Percentiles rank a stretch among this genome's conserved stretches.
These are phyloP conservation scores for Chaetorhynchus papuensis DNA, from an alignment of 2,113 vertebrate species.

Conservation along the genomic window DNA sequence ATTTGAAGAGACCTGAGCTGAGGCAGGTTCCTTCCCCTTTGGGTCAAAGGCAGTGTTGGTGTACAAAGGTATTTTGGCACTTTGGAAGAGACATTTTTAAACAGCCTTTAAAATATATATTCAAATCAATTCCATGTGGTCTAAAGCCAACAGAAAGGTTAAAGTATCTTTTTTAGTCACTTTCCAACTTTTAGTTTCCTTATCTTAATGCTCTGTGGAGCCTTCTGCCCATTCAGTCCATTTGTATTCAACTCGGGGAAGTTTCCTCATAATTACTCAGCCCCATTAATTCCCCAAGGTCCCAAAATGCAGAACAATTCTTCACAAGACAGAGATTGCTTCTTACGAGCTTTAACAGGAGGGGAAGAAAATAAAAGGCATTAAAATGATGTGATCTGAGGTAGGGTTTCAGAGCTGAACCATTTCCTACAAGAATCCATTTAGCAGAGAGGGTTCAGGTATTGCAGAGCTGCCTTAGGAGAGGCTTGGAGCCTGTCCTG, in stretches of 20 bases:
- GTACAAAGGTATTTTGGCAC: conserved; percentile 21
- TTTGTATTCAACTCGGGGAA: conserved; percentile 40
- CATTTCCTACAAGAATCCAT: neutral
- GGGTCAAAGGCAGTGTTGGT: conserved; percentile 31
- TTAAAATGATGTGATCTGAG: conserved; percentile 24
- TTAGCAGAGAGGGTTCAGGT: neutral
- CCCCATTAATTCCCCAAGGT: conserved; percentile 46
- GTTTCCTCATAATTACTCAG: conserved; percentile 60
- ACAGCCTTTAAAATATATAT: conserved; percentile 22
- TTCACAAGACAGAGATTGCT: conserved; percentile 48
- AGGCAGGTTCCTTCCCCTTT: neutral
- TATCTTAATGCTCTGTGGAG: conserved; percentile 38
- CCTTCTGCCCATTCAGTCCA: conserved; percentile 30
- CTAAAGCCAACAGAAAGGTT: conserved; percentile 40
- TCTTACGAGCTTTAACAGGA: conserved; percentile 38
- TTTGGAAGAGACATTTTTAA: conserved; percentile 20
- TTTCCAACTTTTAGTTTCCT: conserved; percentile 38
- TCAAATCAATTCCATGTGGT: conserved; percentile 45
- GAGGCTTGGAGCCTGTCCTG: neutral
- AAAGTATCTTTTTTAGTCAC: neutral
- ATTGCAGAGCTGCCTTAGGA: neutral
- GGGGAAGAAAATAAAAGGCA: neutral
- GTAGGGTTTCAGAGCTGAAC: neutral
- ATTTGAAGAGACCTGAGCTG: conserved; percentile 28
- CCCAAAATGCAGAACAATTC: conserved; percentile 61